Percentiles rank a stretch among this genome's conserved stretches.
Evolutionary conservation across 2,888 invertebrate genomes (phyloP).

Genomic region (Idaea aversata): DNA sequence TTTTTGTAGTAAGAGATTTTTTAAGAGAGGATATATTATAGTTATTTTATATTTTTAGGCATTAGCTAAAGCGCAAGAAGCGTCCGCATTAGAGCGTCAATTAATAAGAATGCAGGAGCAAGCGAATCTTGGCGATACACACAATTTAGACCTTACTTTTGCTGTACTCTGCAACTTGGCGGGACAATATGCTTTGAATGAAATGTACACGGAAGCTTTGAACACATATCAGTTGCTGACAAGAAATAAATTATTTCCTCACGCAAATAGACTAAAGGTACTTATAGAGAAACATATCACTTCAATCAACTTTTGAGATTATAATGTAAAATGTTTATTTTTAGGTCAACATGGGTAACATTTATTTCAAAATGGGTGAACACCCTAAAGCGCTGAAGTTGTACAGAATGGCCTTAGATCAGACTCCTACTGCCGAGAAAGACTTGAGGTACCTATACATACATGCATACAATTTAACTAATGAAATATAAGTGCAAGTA

Average conservation of each 20-base stretch:
- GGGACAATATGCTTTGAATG: constrained; percentile 95
- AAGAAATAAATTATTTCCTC: constrained; percentile 95
- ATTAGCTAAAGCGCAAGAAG: constrained; percentile 96
- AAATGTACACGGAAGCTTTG: constrained; percentile 96
- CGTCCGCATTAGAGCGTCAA: constrained; percentile 94
- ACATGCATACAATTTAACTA: not conserved
- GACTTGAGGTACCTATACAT: constrained; percentile 93
- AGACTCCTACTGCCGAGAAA: constrained; percentile 95
- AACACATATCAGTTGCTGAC: constrained; percentile 97
- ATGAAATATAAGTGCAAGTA: not conserved
- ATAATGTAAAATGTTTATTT: constrained; percentile 7
- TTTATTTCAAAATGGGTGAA: constrained; percentile 96
- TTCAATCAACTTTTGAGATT: not conserved
- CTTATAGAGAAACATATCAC: not conserved
- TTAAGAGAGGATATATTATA: not conserved
- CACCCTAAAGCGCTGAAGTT: constrained; percentile 97
- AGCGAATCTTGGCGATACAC: constrained; percentile 91
- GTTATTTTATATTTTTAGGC: constrained; percentile 60
- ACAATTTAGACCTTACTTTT: constrained; percentile 97
- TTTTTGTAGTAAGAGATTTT: too few species aligned
- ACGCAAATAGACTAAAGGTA: constrained; percentile 95
- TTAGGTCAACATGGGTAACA: constrained; percentile 96
- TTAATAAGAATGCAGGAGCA: constrained; percentile 96
- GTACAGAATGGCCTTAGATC: constrained; percentile 99
- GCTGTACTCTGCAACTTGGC: constrained; percentile 97